Evolutionary conservation across 2,888 invertebrate genomes (phyloP), one percentile per base, ranked within the genome.

Genomic region (Troides aeacus): DNA sequence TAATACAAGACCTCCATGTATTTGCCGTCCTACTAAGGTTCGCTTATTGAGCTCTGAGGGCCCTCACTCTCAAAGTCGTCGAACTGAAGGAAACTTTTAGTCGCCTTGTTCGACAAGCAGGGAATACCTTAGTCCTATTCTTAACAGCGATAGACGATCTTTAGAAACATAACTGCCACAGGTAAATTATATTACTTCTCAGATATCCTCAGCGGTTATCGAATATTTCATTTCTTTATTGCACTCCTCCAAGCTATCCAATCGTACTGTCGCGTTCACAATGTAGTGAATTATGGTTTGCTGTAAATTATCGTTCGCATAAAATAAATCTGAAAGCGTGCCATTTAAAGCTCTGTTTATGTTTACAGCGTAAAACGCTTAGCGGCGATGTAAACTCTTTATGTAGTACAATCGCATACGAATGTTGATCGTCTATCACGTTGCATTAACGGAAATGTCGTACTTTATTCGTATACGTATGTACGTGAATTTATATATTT

Each of bases 301-400:
- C 46, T 24, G n/a, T 23, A 60, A 60, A 60, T 36, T 8, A 60
- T 39, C 36, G 17, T 7, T 60, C 5, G 30, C 60, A 36, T 58
- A 58, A 23, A 58, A 58, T 62, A 39, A 62, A 46, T 59, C 21
- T 36, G 30, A 63, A 62, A 46, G 58, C 42, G 62, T 21, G 63
- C 24, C 67, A 59, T 62, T 68, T 62, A 21, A 62, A 42, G 24
- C 56, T 23, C 4, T 63, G 30, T 62, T 62, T 62, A 50, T 39
- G 21, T n/a, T 12, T 36, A 23, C 23, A 39, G 24, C 67, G 42
- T 62, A 42, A 62, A 50, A 68, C 68, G 58, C 63, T 68, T 68
- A 59, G 36, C 50, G 63, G 36, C 36, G n/a, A 18, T 30, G 39
- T 61, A 61, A 62, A 61, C 42, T 30, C 57, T 21, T 58, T 21